Conservation (phyloP, 1,140 invertebrate genomes). For the Pseudoatta argentina region DNA sequence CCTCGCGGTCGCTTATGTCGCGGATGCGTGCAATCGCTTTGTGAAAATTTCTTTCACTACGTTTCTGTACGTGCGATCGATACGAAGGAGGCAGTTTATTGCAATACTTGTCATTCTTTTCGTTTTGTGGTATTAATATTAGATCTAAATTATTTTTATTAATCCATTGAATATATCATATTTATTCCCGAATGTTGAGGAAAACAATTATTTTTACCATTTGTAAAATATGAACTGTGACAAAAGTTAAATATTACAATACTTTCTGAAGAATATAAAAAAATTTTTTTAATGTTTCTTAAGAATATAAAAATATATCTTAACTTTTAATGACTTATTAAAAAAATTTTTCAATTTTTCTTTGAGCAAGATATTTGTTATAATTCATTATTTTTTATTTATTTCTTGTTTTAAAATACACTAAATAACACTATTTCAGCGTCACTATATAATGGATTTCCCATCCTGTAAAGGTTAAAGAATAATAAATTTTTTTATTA, state of each 20-base stretch:
- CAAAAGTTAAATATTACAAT: background rate
- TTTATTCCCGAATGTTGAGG: background rate
- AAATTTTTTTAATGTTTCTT: background rate
- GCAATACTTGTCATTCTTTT: background rate
- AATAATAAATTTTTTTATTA: too few relatives aligned
- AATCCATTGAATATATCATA: background rate
- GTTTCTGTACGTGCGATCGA: background rate
- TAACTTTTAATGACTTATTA: too few relatives aligned
- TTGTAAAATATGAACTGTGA: background rate
- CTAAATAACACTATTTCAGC: too few relatives aligned
- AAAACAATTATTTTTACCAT: background rate
- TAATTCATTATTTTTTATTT: too few relatives aligned
- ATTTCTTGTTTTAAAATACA: too few relatives aligned
- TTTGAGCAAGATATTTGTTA: too few relatives aligned
- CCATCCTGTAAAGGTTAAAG: too few relatives aligned
- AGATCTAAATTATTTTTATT: background rate
- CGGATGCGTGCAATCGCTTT: background rate
- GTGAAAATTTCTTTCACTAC: slow-evolving; percentile 47
- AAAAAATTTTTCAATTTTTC: too few relatives aligned
- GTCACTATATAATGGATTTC: too few relatives aligned
- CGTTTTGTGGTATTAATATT: background rate
- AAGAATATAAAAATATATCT: background rate
- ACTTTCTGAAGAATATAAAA: background rate
- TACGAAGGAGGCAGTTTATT: background rate
- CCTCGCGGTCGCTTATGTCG: background rate